phyloP scores from a whole-genome alignment of 2,113 vertebrate genomes.

The Seriola quinqueradiata region DNA sequence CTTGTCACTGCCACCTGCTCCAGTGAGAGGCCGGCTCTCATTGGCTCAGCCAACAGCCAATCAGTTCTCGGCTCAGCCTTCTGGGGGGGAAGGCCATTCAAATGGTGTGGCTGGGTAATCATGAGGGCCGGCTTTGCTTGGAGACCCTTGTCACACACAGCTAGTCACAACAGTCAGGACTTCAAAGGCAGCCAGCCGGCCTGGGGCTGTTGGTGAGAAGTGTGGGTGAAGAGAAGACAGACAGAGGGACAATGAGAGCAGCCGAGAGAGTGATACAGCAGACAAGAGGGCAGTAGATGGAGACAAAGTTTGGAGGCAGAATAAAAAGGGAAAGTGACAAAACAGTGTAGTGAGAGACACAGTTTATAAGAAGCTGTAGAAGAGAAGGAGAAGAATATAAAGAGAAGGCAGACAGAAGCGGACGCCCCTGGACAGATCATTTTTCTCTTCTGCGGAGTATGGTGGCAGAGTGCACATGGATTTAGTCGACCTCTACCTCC shows the following conservation, averaged over 20 bases:
- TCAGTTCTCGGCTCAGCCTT: conserved; percentile 31
- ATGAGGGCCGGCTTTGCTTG: conserved; percentile 59
- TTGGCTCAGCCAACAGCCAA: conserved; percentile 72
- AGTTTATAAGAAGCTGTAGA: conserved; percentile 1
- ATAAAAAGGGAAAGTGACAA: conserved; percentile 45
- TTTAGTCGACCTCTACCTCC: conserved; percentile 83
- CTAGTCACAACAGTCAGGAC: conserved; percentile 68
- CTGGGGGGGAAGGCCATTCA: conserved; percentile 66
- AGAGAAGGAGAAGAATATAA: background rate
- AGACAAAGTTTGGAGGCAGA: conserved; percentile 46
- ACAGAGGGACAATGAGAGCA: conserved; percentile 42
- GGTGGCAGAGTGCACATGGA: conserved; percentile 78
- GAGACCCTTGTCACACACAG: conserved; percentile 66
- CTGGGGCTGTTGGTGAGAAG: conserved; percentile 48
- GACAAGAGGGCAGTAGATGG: conserved; percentile 53
- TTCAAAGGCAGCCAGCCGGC: conserved; percentile 56
- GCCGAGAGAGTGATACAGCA: conserved; percentile 27
- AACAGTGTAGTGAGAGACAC: conserved; percentile 13
- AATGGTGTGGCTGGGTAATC: conserved; percentile 61
- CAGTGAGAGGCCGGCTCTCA: conserved; percentile 47
- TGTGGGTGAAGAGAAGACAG: conserved; percentile 60
- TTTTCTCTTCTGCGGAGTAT: conserved; percentile 63
- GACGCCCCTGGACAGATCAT: conserved; percentile 7
- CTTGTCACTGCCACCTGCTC: conserved; percentile 64
- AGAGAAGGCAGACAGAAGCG: conserved; percentile 14